Evolutionary conservation across 1,140 invertebrate genomes (phyloP).

Genomic region (Papilio helenus): DNA sequence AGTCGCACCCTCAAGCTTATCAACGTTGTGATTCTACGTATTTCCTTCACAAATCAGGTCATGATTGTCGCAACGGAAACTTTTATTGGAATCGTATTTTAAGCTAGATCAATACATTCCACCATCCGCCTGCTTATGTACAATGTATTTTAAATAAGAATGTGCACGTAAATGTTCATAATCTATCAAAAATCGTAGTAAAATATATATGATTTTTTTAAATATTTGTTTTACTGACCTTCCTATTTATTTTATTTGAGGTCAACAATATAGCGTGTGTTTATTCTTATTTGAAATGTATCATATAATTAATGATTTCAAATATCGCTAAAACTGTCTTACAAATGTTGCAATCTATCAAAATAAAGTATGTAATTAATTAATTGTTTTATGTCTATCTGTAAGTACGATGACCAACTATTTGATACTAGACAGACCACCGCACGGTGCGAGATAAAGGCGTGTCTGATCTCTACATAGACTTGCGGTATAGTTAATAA

Average conservation of each 20-base stretch:
- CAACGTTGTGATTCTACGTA: neutral
- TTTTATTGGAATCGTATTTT: constrained; percentile 13
- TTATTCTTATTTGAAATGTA: too few species aligned
- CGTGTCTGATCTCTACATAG: neutral
- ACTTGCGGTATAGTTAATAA: neutral
- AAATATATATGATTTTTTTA: too few species aligned
- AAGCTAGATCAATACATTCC: neutral
- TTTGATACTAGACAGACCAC: neutral
- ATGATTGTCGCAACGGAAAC: constrained; percentile 17
- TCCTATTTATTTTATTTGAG: too few species aligned
- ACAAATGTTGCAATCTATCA: too few species aligned
- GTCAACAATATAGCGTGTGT: too few species aligned
- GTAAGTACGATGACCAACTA: neutral
- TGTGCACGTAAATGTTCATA: neutral
- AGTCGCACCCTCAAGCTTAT: neutral
- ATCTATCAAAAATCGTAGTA: too few species aligned
- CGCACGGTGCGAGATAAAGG: neutral
- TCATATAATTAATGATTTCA: too few species aligned
- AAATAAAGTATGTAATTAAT: neutral
- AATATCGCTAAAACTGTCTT: too few species aligned
- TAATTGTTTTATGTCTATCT: neutral
- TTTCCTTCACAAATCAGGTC: constrained; percentile 15
- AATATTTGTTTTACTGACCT: too few species aligned
- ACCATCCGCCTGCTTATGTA: neutral
- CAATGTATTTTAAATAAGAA: neutral